These are phyloP conservation scores for Conger conger DNA, from an alignment of 2,113 vertebrate species.

Conservation along the genomic window DNA sequence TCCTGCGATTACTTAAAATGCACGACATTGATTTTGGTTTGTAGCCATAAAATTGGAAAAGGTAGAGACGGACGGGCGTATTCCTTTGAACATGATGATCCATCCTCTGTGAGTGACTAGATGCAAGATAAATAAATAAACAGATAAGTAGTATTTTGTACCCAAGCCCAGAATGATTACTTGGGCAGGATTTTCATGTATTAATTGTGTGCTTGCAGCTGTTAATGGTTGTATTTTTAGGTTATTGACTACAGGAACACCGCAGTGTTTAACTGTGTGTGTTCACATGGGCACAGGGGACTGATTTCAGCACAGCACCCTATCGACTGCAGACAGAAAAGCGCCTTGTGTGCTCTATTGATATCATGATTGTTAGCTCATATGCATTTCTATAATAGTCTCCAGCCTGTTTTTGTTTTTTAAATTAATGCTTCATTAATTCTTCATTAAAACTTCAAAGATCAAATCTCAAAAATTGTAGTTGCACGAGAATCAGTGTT, in stretches of 20 bases:
- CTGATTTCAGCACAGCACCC: background rate
- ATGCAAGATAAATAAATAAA: constrained; percentile 8
- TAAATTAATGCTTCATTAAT: too few relatives aligned
- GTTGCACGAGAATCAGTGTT: background rate
- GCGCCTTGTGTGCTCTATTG: background rate
- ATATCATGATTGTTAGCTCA: background rate
- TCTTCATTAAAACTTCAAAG: background rate
- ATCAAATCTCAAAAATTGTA: background rate
- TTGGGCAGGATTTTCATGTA: background rate
- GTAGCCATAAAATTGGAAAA: constrained; percentile 11
- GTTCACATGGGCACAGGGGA: background rate
- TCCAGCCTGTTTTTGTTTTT: background rate
- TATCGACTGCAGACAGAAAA: background rate
- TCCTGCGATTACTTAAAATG: constrained; percentile 11
- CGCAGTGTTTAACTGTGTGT: background rate
- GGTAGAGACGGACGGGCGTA: background rate
- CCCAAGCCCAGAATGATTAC: background rate
- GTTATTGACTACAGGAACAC: background rate
- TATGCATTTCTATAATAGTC: background rate
- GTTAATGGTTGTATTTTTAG: constrained; percentile 1
- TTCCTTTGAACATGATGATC: background rate
- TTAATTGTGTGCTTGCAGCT: background rate
- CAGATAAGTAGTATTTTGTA: constrained; percentile 2
- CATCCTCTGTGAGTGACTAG: background rate
- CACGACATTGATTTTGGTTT: constrained; percentile 17